Evolutionary conservation across 2,888 invertebrate species (phyloP), one percentile per base, ranked within the genome.

Genomic region (Ariolimax columbianus): DNA sequence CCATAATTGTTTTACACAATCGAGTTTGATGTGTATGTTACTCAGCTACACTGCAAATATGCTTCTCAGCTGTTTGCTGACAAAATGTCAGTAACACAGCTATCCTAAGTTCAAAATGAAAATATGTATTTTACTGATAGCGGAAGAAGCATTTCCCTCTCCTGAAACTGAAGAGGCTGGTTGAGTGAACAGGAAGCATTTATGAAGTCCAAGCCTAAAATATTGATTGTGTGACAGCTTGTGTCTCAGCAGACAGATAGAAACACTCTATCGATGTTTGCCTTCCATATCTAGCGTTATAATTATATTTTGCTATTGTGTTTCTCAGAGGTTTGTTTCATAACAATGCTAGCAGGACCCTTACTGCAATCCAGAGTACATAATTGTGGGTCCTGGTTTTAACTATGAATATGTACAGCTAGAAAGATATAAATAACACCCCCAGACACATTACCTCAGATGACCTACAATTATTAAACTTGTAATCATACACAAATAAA

Each of bases 221-320:
- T 66, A 66, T 66, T 66, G 30, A 33, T 66, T 66, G 66, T 66
- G 66, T 33, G 33, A 23, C 66, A 66, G 66, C 66, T 66, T 66
- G 66, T 66, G 66, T 17, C 14, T 30, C 6, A 33, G 33, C 66
- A 66, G 7, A 11, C 33, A 66, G n/a, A 63, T n/a, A n/a, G n/a
- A n/a, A n/a, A n/a, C 63, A 66, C 2, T n/a, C n/a, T n/a, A 66
- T 30, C 33, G 66, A 33, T 33, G 33, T 66, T 66, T 30, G 66
- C 66, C 33, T 66, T 66, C 33, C 33, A 66, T 66, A 66, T 33
- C 66, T 66, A 30, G 66, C 3, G 66, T 66, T 66, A 63, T 1
- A 63, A 14, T 63, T 63, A 63, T 63, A 6, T 66, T 33, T 17
- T 66, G 63, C 30, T 66, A 19, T 33, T 33, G 66, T 66, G 66